phyloP scores from a whole-genome alignment of 2,888 invertebrate genomes.

The Oconnorella tubifera region DNA sequence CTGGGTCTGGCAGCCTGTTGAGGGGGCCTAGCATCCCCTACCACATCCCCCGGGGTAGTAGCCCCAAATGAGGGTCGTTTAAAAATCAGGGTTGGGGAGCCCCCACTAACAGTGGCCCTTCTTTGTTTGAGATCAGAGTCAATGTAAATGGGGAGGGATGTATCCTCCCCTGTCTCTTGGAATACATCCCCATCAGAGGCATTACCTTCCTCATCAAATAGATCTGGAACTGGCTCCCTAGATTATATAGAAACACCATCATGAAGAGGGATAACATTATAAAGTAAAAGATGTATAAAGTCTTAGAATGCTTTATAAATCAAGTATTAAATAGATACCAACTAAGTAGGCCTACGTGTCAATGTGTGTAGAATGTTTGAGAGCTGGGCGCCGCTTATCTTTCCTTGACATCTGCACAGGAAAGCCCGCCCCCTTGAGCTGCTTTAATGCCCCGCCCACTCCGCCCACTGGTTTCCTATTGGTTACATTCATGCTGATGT shows the following conservation, averaged over 20 bases:
- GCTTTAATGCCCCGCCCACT: background rate
- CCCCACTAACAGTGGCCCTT: conserved; percentile 83
- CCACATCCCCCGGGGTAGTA: conserved; percentile 34
- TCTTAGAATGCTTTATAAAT: no score
- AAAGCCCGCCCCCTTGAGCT: background rate
- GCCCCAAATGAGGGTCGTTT: background rate
- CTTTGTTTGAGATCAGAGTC: conserved; percentile 61
- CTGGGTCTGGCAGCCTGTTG: conserved; percentile 42
- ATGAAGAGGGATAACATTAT: background rate
- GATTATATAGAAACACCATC: background rate
- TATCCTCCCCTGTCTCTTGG: background rate
- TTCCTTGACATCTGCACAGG: background rate
- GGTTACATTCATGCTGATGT: background rate
- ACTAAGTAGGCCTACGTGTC: conserved; percentile 3
- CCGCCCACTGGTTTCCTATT: background rate
- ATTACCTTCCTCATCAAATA: background rate
- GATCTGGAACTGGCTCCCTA: background rate
- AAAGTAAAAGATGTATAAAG: background rate
- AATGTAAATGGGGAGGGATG: background rate
- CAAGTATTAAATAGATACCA: background rate
- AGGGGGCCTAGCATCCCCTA: conserved; percentile 43
- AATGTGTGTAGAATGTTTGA: background rate
- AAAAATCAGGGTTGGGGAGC: conserved; percentile 42
- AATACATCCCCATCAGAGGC: conserved; percentile 25
- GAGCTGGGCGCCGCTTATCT: background rate